Evolutionary conservation across 1,140 invertebrate genomes (phyloP).

Genomic region (Tetraneura akinire): DNA sequence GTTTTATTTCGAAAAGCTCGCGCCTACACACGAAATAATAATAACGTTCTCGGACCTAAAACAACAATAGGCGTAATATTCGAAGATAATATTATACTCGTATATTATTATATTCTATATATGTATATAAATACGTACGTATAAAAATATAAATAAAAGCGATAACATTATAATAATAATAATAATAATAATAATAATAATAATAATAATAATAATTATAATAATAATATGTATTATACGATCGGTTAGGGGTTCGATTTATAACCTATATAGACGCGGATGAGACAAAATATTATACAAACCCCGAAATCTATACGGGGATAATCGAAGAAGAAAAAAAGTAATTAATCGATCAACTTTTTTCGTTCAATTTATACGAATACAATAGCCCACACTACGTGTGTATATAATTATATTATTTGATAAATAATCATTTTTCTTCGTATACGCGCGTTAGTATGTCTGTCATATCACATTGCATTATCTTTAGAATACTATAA

Average conservation of each 20-base stretch:
- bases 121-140: no score
- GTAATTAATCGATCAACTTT: background rate
- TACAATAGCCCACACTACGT: conserved; percentile 28
- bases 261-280: no score
- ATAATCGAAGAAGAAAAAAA: background rate
- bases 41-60: background rate
- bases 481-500: background rate
- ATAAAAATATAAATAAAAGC: no score
- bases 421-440: conserved; percentile 20
- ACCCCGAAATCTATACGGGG: no score
- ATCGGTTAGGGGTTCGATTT: no score
- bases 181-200: no score
- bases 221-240: background rate
- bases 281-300: no score
- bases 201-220: no score
- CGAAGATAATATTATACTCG: background rate
- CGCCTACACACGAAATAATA: background rate
- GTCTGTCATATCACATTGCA: background rate
- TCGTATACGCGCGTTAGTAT: background rate
- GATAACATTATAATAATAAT: no score
- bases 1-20: conserved; percentile 33
- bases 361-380: background rate
- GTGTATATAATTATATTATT: background rate
- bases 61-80: background rate
- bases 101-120: no score